phyloP scores from a whole-genome alignment of 2,888 invertebrate genomes.

The Trichopria drosophilae region DNA sequence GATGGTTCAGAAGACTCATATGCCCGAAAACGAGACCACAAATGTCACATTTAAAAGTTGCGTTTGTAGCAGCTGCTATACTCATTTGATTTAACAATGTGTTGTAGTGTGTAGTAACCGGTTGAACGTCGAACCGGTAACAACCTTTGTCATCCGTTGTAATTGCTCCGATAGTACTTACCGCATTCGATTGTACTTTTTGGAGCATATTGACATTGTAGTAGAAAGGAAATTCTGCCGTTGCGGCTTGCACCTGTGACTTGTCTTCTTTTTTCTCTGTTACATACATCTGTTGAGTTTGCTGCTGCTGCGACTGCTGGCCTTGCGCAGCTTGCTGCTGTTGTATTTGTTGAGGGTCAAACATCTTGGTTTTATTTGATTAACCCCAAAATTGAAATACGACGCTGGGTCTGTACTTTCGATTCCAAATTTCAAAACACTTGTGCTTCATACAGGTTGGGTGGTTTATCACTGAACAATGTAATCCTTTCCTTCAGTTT shows the following conservation, averaged over 20 bases:
- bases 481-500: conserved; percentile 53
- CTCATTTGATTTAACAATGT: conserved; percentile 86
- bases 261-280: conserved; percentile 56
- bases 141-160: conserved; percentile 59
- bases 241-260: conserved; percentile 51
- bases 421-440: conserved; percentile 19
- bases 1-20: conserved; percentile 79
- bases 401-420: conserved; percentile 20
- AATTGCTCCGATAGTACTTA: conserved; percentile 57
- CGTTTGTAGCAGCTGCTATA: conserved; percentile 70
- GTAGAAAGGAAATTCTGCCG: conserved; percentile 60
- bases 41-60: conserved; percentile 86
- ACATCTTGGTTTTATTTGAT: conserved; percentile 50
- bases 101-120: conserved; percentile 75
- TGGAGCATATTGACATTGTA: conserved; percentile 62
- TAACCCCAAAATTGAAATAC: too few species aligned
- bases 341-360: conserved; percentile 62
- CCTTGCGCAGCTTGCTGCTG: conserved; percentile 69
- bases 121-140: conserved; percentile 61
- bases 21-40: conserved; percentile 86
- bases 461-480: conserved; percentile 45
- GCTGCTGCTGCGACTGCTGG: conserved; percentile 62
- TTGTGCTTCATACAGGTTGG: conserved; percentile 27
- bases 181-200: conserved; percentile 58
- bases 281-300: conserved; percentile 54